Percentiles rank a stretch among this genome's conserved stretches.
Conservation (phyloP, 1,140 invertebrate genomes). For the Lordiphosa stackelbergi region DNA sequence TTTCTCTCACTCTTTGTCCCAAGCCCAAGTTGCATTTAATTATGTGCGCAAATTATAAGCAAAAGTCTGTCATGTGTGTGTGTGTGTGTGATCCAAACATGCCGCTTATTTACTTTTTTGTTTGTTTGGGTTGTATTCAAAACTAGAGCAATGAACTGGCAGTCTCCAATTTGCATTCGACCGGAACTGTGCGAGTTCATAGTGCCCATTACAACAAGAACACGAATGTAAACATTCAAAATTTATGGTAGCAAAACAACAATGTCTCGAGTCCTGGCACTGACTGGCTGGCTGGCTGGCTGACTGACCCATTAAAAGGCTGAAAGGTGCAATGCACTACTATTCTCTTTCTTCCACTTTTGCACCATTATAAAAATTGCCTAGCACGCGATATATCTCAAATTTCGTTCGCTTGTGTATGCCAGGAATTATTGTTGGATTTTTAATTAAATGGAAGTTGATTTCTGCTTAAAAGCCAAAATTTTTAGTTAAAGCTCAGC, state of each 20-base stretch:
- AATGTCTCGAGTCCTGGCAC: conserved; percentile 6
- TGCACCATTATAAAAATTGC: conserved; percentile 25
- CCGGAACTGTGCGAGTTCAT: conserved; percentile 64
- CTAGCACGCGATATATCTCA: conserved; percentile 24
- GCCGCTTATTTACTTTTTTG: background rate
- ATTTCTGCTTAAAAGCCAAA: conserved; percentile 2
- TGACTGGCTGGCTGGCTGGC: conserved; percentile 40
- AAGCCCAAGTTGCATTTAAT: conserved; percentile 50
- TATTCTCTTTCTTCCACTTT: background rate
- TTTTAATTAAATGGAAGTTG: conserved; percentile 20
- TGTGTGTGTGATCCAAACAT: too few species aligned
- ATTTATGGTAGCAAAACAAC: conserved; percentile 46
- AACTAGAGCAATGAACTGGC: conserved; percentile 65
- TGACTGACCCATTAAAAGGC: conserved; percentile 50
- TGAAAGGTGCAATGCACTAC: conserved; percentile 53
- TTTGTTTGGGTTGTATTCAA: background rate
- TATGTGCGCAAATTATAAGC: conserved; percentile 64
- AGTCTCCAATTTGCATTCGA: conserved; percentile 46
- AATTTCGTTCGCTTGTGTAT: conserved; percentile 30
- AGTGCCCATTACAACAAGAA: conserved; percentile 58
- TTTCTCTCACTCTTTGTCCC: conserved; percentile 13
- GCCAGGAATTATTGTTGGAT: conserved; percentile 24
- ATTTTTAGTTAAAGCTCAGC: conserved; percentile 3
- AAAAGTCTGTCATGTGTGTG: conserved; percentile 1
- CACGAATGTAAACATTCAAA: conserved; percentile 63